Percentiles rank a stretch among this genome's conserved stretches.
Conservation (phyloP, 2,888 invertebrate species). For the Drosophila limbata region DNA sequence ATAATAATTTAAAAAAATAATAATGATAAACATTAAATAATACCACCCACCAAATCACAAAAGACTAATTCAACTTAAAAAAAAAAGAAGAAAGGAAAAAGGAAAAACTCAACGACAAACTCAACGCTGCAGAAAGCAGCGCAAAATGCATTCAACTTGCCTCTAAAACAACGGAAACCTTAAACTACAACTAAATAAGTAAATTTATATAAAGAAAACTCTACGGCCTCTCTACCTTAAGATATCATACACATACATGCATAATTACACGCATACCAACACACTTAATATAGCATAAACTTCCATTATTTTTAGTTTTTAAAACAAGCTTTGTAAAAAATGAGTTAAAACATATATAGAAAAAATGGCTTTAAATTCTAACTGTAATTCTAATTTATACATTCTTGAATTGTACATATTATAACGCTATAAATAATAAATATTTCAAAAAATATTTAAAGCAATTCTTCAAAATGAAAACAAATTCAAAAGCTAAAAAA, state of each 20-base stretch:
- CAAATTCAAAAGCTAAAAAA: conserved; percentile 16
- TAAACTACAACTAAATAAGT: conserved; percentile 38
- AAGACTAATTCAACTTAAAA: conserved; percentile 73
- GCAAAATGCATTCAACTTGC: conserved; percentile 79
- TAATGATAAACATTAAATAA: conserved; percentile 43
- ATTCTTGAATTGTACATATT: conserved; percentile 75
- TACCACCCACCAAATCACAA: conserved; percentile 79
- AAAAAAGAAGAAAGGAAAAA: conserved; percentile 25
- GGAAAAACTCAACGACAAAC: conserved; percentile 54
- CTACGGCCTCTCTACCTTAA: conserved; percentile 65
- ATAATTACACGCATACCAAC: conserved; percentile 33
- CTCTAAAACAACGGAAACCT: conserved; percentile 46
- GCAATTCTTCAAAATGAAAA: conserved; percentile 28
- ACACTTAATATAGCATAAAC: conserved; percentile 42
- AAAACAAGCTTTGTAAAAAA: conserved; percentile 43
- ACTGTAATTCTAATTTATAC: conserved; percentile 58
- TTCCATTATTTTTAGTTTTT: conserved; percentile 75
- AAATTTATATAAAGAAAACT: conserved; percentile 36
- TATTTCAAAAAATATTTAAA: conserved; percentile 30
- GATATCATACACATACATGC: conserved; percentile 49
- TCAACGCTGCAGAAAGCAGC: conserved; percentile 65
- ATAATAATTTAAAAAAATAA: conserved; percentile 52
- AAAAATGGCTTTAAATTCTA: conserved; percentile 71
- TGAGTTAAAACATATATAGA: conserved; percentile 41
- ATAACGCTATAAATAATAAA: conserved; percentile 38